These are phyloP conservation scores for Chondrosia reniformis DNA, from an alignment of 37 sponge, comb jelly and placozoan genomes.

Conservation along the genomic window DNA sequence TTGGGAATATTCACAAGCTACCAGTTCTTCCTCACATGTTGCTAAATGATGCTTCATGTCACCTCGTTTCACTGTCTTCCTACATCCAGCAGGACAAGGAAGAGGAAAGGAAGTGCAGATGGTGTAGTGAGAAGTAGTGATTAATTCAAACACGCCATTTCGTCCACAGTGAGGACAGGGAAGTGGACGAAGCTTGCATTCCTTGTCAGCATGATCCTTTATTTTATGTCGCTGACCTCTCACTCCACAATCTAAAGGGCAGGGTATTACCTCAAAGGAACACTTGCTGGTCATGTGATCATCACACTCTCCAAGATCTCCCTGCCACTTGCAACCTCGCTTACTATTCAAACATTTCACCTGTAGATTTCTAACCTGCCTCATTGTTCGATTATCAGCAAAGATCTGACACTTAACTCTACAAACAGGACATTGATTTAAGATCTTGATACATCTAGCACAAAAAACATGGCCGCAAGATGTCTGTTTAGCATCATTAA, in stretches of 20 bases:
- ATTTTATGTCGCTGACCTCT: background rate
- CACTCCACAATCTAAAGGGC: conserved; percentile 25
- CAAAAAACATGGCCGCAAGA: conserved; percentile 13
- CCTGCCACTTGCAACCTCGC: conserved; percentile 52
- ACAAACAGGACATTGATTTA: background rate
- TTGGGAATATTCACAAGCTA: background rate
- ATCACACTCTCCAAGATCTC: conserved; percentile 19
- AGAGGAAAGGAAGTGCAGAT: background rate
- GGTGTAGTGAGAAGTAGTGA: background rate
- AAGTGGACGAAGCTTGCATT: conserved; percentile 25
- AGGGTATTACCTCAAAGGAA: conserved; percentile 18
- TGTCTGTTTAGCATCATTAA: background rate
- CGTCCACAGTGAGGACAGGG: conserved; percentile 10
- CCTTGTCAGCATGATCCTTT: background rate
- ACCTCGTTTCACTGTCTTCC: background rate
- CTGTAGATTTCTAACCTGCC: conserved; percentile 32
- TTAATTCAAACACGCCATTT: background rate
- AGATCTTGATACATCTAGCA: background rate
- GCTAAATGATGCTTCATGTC: background rate
- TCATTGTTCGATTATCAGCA: conserved; percentile 21
- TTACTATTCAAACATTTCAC: conserved; percentile 37
- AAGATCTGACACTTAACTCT: conserved; percentile 8
- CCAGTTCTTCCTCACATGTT: conserved; percentile 5
- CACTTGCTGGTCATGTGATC: conserved; percentile 25
- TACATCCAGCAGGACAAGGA: background rate